Percentiles rank a stretch among this genome's conserved stretches.
Evolutionary conservation across 2,888 invertebrate species (phyloP).

Genomic region (Priocnemis perturbator): DNA sequence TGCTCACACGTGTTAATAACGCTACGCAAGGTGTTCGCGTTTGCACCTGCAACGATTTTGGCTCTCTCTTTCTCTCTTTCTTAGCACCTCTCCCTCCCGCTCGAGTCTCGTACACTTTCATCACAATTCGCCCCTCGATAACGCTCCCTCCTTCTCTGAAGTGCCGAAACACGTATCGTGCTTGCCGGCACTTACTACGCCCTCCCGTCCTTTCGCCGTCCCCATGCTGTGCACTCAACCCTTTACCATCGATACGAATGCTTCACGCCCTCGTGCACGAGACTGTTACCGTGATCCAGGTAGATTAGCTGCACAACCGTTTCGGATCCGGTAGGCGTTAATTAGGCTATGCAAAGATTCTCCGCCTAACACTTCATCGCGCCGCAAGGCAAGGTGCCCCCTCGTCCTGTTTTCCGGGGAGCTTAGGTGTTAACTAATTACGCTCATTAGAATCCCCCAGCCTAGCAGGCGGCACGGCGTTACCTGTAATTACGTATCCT

Average conservation of each 20-base stretch:
- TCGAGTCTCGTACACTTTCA: no score
- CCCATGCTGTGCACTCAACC: background rate
- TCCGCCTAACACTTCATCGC: constrained; percentile 5
- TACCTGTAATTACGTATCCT: no score
- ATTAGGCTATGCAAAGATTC: constrained; percentile 50
- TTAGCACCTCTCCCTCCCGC: no score
- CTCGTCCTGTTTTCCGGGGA: background rate
- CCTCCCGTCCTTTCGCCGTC: constrained; percentile 6
- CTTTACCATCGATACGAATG: constrained; percentile 34
- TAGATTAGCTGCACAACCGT: constrained; percentile 37
- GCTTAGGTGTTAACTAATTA: constrained; percentile 47
- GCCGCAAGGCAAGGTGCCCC: background rate
- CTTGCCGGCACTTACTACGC: constrained; percentile 30
- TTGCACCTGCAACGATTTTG: no score
- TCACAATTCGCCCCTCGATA: no score
- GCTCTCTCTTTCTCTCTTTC: no score
- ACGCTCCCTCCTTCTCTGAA: constrained; percentile 23
- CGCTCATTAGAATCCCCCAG: constrained; percentile 35
- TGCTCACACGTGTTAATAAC: no score
- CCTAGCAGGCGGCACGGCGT: background rate
- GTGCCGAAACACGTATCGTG: constrained; percentile 3
- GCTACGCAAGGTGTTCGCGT: no score
- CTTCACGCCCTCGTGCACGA: constrained; percentile 19
- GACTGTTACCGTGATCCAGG: constrained; percentile 34
- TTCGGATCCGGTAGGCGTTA: constrained; percentile 44